Evolutionary conservation across 2,113 vertebrate genomes (phyloP), one percentile per base, ranked within the genome.

Genomic region (Sorex fumeus): DNA sequence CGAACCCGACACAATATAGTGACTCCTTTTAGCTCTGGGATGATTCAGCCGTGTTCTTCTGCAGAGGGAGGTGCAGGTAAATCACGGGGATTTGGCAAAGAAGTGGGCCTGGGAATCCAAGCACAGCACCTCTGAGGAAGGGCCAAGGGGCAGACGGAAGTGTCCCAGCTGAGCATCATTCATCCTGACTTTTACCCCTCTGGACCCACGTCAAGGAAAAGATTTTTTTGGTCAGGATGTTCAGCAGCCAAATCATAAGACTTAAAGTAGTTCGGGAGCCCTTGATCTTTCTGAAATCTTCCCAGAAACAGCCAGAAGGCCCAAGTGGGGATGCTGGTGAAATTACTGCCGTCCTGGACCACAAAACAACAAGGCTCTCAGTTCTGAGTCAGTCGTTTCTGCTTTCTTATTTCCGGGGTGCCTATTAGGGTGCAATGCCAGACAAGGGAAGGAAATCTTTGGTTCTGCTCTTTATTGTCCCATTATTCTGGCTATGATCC

Each of bases 301-400:
- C 86, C 86, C 91, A 95, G 86, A 92, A 93, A 74, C 11, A 90
- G 23, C 53, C 69, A 72, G 75, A 70, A n/a, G 40, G 47, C 79
- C n/a, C 60, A 25, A 85, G 25, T 3, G 28, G 36, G 13, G 15
- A 21, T 82, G 30, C 36, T 43, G 16, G 23, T 80, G 62, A 83
- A 30, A 6, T n/a, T 80, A 47, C 32, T 3, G 32, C 27, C 50
- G 91, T 70, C 62, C 12, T 47, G 12, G 6, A 84, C 81, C 27
- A 87, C 90, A 28, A 43, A n/a, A 70, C 50, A 79, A 60, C 16
- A 6, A n/a, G 86, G n/a, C 34, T 40, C 16, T 32, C 70, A 36
- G 25, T 45, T 86, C 86, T 27, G 36, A 57, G 21, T 66, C 21
- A 6, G 8, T 60, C 47, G 10, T 50, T 5, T 86, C 78, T 64